Evolutionary conservation across 2,888 invertebrate genomes (phyloP).

Genomic region (Macrostomum cliftonense): DNA sequence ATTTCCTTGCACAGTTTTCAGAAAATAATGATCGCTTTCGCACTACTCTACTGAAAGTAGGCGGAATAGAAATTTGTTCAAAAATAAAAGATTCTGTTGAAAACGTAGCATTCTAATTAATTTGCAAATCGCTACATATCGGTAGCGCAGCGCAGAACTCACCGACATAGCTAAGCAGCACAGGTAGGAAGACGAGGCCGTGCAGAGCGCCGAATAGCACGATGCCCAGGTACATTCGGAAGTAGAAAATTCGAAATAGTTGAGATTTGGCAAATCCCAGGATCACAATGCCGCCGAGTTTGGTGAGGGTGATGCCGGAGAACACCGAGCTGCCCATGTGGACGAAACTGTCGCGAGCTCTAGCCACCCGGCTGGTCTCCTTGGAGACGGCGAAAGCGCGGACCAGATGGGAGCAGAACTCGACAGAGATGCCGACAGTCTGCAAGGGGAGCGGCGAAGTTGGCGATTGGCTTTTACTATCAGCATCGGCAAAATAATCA

Average conservation of each 20-base stretch:
- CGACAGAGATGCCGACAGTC: constrained; percentile 93
- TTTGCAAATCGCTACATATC: too few relatives aligned
- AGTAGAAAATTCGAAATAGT: constrained; percentile 80
- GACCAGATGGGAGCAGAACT: constrained; percentile 91
- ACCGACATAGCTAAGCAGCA: constrained; percentile 85
- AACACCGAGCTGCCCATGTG: constrained; percentile 69
- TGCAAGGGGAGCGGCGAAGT: constrained; percentile 22
- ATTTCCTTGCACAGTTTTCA: too few relatives aligned
- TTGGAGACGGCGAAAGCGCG: constrained; percentile 69
- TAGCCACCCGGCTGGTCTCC: constrained; percentile 49
- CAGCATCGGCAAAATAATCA: too few relatives aligned
- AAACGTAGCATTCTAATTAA: too few relatives aligned
- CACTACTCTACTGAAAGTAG: too few relatives aligned
- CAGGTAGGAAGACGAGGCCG: constrained; percentile 87
- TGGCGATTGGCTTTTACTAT: too few relatives aligned
- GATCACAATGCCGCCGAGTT: constrained; percentile 88
- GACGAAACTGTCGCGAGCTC: constrained; percentile 63
- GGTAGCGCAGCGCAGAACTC: too few relatives aligned
- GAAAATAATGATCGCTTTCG: too few relatives aligned
- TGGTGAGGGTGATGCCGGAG: constrained; percentile 88
- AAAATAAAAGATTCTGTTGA: too few relatives aligned
- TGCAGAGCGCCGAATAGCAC: constrained; percentile 88
- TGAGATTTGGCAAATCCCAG: constrained; percentile 90
- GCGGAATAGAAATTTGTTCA: too few relatives aligned
- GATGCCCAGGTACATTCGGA: constrained; percentile 91